Percentiles rank a stretch among this genome's conserved stretches.
Conservation (phyloP, 2,113 vertebrate genomes). For the Porphyrio hochstetteri region DNA sequence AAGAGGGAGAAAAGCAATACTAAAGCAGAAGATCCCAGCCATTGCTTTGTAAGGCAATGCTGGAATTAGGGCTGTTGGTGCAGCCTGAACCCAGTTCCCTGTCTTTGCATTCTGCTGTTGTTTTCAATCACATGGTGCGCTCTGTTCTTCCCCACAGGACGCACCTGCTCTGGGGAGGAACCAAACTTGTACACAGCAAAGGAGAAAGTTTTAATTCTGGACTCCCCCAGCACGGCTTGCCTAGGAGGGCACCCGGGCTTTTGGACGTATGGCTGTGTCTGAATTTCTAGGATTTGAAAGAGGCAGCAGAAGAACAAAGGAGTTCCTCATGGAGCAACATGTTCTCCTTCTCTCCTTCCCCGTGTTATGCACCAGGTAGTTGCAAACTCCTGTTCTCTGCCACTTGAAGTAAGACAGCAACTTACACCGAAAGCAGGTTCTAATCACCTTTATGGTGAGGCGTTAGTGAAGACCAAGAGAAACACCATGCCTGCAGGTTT, state of each 20-base stretch:
- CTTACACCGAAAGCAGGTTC: not conserved
- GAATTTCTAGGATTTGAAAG: not conserved
- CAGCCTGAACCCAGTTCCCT: not conserved
- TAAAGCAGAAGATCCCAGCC: not conserved
- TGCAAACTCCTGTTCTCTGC: not conserved
- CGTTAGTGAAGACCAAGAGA: not conserved
- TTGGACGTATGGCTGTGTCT: not conserved
- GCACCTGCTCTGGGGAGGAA: not conserved
- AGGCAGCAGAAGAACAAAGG: not conserved
- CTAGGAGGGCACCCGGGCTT: not conserved
- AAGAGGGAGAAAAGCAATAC: not conserved
- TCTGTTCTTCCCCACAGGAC: not conserved
- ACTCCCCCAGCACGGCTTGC: not conserved
- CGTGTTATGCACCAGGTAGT: not conserved
- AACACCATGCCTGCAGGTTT: not conserved
- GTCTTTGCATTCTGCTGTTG: not conserved
- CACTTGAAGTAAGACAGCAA: not conserved
- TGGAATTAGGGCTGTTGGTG: not conserved
- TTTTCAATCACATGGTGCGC: not conserved
- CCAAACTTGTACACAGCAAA: not conserved
- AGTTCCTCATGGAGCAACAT: not conserved
- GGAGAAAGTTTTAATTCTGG: not conserved
- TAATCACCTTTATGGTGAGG: not conserved
- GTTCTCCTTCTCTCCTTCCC: not conserved
- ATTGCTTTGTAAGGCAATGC: not conserved